A percentile compares a stretch with the other conserved stretches of the same genome.
Conservation (phyloP, 2,113 vertebrate species). For the Dipodomys ordii region DNA sequence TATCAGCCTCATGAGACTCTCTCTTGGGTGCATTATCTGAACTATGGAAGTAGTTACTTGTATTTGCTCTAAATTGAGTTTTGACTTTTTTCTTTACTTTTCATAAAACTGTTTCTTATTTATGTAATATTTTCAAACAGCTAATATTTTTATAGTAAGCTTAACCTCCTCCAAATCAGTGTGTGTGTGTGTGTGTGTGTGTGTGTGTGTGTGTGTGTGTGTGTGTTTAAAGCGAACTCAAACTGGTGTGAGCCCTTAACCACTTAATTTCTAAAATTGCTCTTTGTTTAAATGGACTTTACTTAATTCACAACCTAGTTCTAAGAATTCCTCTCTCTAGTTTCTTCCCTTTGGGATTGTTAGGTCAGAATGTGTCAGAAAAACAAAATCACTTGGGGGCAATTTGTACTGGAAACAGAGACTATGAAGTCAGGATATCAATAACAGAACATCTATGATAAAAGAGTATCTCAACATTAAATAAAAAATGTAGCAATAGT, state of each 20-base stretch:
- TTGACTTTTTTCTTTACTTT: not conserved
- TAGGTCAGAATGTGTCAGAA: not conserved
- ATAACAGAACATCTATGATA: not conserved
- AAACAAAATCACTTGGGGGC: not conserved
- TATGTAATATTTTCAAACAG: not conserved
- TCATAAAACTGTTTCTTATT: not conserved
- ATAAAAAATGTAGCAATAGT: not conserved
- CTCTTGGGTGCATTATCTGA: not conserved
- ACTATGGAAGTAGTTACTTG: not conserved
- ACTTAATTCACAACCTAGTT: not conserved
- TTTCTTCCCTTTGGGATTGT: not conserved
- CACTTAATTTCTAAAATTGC: not conserved
- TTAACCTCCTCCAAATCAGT: not conserved
- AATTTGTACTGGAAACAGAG: not conserved
- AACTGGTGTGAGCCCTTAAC: not conserved
- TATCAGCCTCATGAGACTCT: fast-evolving
- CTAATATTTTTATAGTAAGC: not conserved
- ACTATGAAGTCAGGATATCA: not conserved
- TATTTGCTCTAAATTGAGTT: not conserved
- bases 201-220: not conserved
- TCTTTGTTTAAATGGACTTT: not conserved
- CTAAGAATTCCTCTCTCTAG: not conserved
- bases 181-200: not conserved
- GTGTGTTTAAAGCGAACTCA: not conserved
- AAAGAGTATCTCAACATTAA: not conserved